Base-by-base conservation (phyloP, 2,888 invertebrate species). In the Melolontha melolontha region DNA sequence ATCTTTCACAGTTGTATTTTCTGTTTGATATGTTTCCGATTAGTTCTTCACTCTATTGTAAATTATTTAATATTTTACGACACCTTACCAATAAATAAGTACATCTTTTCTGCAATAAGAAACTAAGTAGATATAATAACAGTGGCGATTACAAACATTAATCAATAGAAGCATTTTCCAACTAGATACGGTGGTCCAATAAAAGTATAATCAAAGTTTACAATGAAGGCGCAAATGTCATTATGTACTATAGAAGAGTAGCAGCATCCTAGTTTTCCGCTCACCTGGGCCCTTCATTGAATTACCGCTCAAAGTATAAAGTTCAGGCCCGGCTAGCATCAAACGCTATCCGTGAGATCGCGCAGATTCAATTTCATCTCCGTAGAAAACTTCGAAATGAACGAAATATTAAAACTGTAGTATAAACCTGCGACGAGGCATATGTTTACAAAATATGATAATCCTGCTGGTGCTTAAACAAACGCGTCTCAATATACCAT, bases 171-270 rank as follows among this genome's bases (percentile, higher is more conserved):
- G 7, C 17, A 22, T 47, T 17, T 51, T 44, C 41, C 50, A 67
- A 67, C 67, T 49, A 70, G 71, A 69, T 67, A 70, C 67, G 44
- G 64, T 68, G 69, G 70, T 67, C 72, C 71, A 70, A 72, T 73
- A 72, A 73, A 71, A 69, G 68, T 72, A 69, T 75, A 75, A 75
- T 75, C 73, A 74, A 73, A 75, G 72, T 72, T 72, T 72, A 67
- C 71, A 73, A 75, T 75, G 75, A 75, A 72, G 70, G 71, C 71
- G 72, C 70, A 71, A 74, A 75, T 73, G 74, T 73, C 74, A 74
- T 75, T 75, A 75, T 72, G 67, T 71, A 68, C 34, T 68, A 74
- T 74, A 74, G 74, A 75, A 74, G 70, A 73, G 71, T 70, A 71
- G 73, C 73, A 70, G 67, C 72, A 71, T 72, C 72, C 72, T 72